Evolutionary conservation across 2,888 invertebrate species (phyloP).

Genomic region (Meliscaeva auricollis): DNA sequence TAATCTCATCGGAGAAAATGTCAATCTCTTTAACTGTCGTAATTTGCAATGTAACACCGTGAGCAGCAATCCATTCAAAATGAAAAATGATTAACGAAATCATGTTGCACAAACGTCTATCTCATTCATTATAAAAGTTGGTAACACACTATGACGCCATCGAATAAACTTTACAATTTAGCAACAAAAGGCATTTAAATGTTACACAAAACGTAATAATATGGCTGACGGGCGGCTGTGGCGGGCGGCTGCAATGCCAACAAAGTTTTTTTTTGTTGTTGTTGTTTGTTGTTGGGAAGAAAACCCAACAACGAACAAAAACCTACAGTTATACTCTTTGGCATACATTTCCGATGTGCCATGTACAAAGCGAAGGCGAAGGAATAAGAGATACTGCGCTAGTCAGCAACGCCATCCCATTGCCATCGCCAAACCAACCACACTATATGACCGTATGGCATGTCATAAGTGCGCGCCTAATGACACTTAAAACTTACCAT

Average conservation of each 20-base stretch:
- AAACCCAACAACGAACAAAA: slow-evolving; percentile 9
- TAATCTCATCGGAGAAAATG: slow-evolving; percentile 64
- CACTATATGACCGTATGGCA: slow-evolving; percentile 1
- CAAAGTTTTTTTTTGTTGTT: neutral
- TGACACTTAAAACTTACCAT: slow-evolving; percentile 58
- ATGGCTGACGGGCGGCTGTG: slow-evolving; percentile 11
- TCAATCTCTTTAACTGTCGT: slow-evolving; percentile 51
- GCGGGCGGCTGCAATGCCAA: neutral
- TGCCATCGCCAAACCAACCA: no score
- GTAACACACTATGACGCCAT: slow-evolving; percentile 57
- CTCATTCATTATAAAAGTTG: slow-evolving; percentile 52
- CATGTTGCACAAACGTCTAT: slow-evolving; percentile 65
- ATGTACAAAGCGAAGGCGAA: slow-evolving; percentile 35
- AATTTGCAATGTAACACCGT: slow-evolving; percentile 55
- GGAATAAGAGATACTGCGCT: slow-evolving; percentile 28
- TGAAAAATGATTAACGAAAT: slow-evolving; percentile 62
- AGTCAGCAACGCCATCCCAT: neutral
- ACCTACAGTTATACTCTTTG: slow-evolving; percentile 23
- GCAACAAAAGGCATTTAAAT: slow-evolving; percentile 60
- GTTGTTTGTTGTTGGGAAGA: neutral
- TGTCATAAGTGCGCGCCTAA: slow-evolving; percentile 60
- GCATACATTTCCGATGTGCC: slow-evolving; percentile 34
- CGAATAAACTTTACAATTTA: slow-evolving; percentile 62
- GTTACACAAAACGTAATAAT: slow-evolving; percentile 46
- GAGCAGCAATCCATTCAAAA: slow-evolving; percentile 5